phyloP scores from a whole-genome alignment of 2,888 invertebrate species.

The Dioctria linearis region DNA sequence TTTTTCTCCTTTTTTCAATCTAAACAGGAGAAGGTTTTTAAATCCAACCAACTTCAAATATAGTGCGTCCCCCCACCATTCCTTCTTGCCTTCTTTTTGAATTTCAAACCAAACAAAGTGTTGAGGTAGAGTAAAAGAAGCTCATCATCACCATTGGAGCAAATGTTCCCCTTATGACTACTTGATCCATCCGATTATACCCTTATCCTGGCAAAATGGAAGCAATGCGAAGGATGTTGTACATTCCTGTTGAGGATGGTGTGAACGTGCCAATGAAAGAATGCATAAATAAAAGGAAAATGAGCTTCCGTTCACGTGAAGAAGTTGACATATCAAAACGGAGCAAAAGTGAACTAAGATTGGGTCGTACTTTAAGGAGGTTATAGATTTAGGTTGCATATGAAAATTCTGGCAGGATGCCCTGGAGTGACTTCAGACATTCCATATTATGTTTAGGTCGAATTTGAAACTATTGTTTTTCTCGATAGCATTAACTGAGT shows the following conservation, averaged over 20 bases:
- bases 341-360: neutral
- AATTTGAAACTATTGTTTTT: conserved; percentile 24
- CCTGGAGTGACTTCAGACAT: neutral
- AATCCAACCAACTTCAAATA: conserved; percentile 27
- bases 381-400: neutral
- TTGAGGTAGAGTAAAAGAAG: conserved; percentile 23
- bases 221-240: conserved; percentile 9
- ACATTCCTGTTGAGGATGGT: neutral
- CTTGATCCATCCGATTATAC: conserved; percentile 48
- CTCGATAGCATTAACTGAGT: conserved; percentile 23
- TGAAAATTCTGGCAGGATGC: neutral
- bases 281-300: conserved; percentile 41
- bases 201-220: conserved; percentile 42
- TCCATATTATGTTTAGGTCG: conserved; percentile 14
- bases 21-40: conserved; percentile 7
- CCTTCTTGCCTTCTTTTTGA: neutral
- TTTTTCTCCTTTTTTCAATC: conserved; percentile 13
- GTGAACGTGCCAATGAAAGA: conserved; percentile 17
- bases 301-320: conserved; percentile 19
- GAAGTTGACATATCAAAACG: neutral
- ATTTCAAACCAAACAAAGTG: neutral
- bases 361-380: neutral
- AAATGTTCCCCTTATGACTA: conserved; percentile 45
- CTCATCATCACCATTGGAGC: conserved; percentile 35
- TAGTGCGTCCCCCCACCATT: neutral